Conservation (phyloP, 2,797 vertebrate species). For the Melanotaenia pygmaea region DNA sequence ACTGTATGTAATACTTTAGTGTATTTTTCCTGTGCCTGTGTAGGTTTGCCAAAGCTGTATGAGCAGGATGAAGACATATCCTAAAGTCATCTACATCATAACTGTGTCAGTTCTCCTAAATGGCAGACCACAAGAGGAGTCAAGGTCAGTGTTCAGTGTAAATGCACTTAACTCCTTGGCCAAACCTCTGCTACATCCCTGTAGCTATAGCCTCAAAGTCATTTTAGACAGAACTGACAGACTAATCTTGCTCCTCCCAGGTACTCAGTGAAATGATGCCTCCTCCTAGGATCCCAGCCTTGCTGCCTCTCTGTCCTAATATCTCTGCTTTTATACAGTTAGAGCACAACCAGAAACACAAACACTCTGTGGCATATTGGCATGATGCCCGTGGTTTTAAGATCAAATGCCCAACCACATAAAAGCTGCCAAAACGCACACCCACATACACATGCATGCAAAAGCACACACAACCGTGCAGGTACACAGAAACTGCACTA, state of each 20-base stretch:
- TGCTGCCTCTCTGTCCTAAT: slow-evolving; percentile 61
- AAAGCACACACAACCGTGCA: background rate
- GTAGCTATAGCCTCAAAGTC: slow-evolving; percentile 72
- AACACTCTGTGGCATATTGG: slow-evolving; percentile 65
- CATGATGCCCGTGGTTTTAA: slow-evolving; percentile 62
- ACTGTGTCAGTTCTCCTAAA: slow-evolving; percentile 47
- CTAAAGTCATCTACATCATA: slow-evolving; percentile 27
- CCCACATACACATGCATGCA: background rate
- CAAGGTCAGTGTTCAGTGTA: slow-evolving; percentile 66
- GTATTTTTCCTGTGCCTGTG: slow-evolving; percentile 16
- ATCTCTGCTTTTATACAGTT: slow-evolving; percentile 57
- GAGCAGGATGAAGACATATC: slow-evolving; percentile 2
- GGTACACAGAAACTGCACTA: slow-evolving; percentile 59
- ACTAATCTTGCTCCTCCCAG: slow-evolving; percentile 74
- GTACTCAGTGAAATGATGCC: slow-evolving; percentile 74
- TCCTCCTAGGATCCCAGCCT: slow-evolving; percentile 64
- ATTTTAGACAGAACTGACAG: slow-evolving; percentile 74
- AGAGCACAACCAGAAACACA: slow-evolving; percentile 65
- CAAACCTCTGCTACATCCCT: slow-evolving; percentile 67
- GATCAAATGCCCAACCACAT: slow-evolving; percentile 62
- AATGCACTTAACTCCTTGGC: slow-evolving; percentile 67
- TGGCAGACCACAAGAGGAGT: slow-evolving; percentile 55
- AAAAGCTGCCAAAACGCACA: slow-evolving; percentile 60
- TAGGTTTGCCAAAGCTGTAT: slow-evolving; percentile 13
- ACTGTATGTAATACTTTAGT: slow-evolving; percentile 6